Evolutionary conservation across 35 echinoderm and acorn worm genomes (phyloP).

Genomic region (Acanthaster planci): DNA sequence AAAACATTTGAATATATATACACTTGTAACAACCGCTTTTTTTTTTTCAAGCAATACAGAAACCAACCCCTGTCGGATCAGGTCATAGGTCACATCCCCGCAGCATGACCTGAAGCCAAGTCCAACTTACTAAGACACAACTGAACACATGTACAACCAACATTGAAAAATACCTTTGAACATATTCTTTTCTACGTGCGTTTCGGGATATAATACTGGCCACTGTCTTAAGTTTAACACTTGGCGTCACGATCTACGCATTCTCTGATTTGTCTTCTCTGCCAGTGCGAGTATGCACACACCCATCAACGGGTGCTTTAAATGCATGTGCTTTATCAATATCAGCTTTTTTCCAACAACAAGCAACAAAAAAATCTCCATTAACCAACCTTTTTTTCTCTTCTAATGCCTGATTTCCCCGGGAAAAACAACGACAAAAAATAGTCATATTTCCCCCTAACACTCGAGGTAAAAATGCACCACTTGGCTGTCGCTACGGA

Average conservation of each 20-base stretch:
- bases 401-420: no score
- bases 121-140: background rate
- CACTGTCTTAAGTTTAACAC: background rate
- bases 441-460: background rate
- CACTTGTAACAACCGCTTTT: background rate
- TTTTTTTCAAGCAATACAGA: conserved; percentile 1
- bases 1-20: conserved; percentile 18
- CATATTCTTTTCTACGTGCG: background rate
- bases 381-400: no score
- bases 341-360: no score
- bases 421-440: background rate
- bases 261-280: background rate
- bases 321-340: no score
- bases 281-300: background rate
- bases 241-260: background rate
- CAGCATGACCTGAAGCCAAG: background rate
- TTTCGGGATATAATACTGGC: background rate
- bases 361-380: no score
- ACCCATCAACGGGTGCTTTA: no score
- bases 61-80: background rate
- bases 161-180: background rate
- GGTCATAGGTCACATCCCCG: background rate
- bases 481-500: background rate
- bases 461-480: background rate
- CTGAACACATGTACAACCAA: conserved; percentile 15